Conservation (phyloP, 2,797 vertebrate genomes). For the Pitangus sulphuratus region DNA sequence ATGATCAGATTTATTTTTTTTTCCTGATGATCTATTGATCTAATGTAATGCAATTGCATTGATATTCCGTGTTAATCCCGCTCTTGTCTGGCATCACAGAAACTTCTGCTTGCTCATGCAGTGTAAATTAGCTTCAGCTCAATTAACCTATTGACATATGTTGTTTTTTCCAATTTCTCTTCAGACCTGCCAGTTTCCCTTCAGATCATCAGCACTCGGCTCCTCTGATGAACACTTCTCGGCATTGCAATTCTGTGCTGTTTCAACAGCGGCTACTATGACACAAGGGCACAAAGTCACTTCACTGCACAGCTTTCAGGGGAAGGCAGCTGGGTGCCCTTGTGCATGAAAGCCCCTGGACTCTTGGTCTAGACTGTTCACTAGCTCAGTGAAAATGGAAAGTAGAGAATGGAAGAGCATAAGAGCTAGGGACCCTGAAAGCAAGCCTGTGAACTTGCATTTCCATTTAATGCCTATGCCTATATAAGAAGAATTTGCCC, state of each 20-base stretch:
- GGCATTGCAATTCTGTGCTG: not conserved
- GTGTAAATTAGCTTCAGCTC: slow-evolving; percentile 49
- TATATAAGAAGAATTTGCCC: not conserved
- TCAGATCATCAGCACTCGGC: not conserved
- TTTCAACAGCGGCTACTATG: not conserved
- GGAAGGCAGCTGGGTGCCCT: not conserved
- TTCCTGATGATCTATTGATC: not conserved
- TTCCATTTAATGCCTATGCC: not conserved
- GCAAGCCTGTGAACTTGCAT: not conserved
- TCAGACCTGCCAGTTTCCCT: not conserved
- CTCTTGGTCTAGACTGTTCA: not conserved
- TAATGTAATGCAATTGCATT: slow-evolving; percentile 5
- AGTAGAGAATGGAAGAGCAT: not conserved
- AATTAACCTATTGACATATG: slow-evolving; percentile 48
- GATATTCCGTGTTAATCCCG: slow-evolving; percentile 5
- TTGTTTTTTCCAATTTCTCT: slow-evolving; percentile 31
- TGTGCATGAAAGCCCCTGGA: not conserved
- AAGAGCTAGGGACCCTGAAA: not conserved
- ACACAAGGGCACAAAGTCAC: not conserved
- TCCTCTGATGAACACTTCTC: not conserved
- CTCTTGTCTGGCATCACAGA: not conserved
- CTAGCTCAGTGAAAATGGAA: not conserved
- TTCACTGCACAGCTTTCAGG: not conserved
- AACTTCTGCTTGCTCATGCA: slow-evolving; percentile 15
- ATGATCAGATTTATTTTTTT: not conserved